Evolutionary conservation across 2,888 invertebrate genomes (phyloP), one percentile per base, ranked within the genome.

Genomic region (Synergus japonicus): DNA sequence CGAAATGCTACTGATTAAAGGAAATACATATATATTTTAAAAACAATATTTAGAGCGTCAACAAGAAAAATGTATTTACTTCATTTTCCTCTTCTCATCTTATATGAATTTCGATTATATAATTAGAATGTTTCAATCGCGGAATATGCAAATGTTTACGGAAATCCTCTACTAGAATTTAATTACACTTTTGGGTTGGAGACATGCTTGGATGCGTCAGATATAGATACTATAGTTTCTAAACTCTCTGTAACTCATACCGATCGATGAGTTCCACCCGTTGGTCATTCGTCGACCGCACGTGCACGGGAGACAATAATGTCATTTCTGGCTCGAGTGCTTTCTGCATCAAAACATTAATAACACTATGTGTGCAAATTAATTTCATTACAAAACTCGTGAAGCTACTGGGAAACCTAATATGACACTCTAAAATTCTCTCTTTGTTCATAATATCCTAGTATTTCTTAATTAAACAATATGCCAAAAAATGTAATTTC

Each of bases 241-340:
- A 44, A 44, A 44, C 44, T 44, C 44, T 44, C 44, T 44, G 44
- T 44, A 44, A 44, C 44, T 44, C 10, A 44, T 44, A 44, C n/a
- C 66, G 43, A 66, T 66, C 66, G 66, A 43, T 66, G 65, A 41
- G 10, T 15, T 10, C 41, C 22, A 44, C 46, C 69, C 22, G 22
- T 49, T 69, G 69, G 69, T 69, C 69, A 69, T 49, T 46, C 29
- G 69, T 69, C 69, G 22, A 69, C 69, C 29, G 22, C 69, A 49
- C 29, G 46, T 69, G 69, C 29, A 22, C 46, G 13, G 41, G 37
- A 64, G 69, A 69, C 69, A 69, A 49, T 69, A 49, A 44, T 69
- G 46, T 49, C 49, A 46, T 49, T 44, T 67, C 44, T 67, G 44
- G 22, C 44, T 22, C 13, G 7, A 22, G 29, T 46, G 44, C 29